Evolutionary conservation across 2,888 invertebrate species (phyloP), one percentile per base, ranked within the genome.

Genomic region (Ischnura elegans): DNA sequence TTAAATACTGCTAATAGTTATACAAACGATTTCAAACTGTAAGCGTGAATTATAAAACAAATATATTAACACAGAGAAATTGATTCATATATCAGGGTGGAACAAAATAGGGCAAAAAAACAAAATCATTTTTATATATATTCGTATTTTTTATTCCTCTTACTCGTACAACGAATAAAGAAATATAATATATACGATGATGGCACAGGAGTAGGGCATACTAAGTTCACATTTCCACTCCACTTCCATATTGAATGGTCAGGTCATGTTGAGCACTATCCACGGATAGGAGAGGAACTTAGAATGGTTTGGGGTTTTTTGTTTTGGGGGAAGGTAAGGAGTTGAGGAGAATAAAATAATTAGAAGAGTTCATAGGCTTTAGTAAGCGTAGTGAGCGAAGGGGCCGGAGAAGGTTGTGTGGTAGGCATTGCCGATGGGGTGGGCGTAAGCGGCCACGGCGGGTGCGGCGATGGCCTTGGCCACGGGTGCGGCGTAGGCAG

Each of bases 381-480:
- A 90, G 90, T 90, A 90, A 61, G 90, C 61, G 43, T 90, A 90
- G 90, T 90, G 90, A 43, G 94, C 93, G 46, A 94, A 87, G 42
- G 93, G 87, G 43, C 93, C 90, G 29, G 93, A 55, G 94, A 51
- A 84, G 90, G 93, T 66, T 25, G 93, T 47, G 90, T 94, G 87
- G 86, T 93, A 93, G 55, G 94, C 94, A 55, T 93, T 93, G 55
- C 93, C 87, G 87, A 94, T 93, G 87, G 94, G 93, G 29, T 94
- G 93, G 94, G 85, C 66, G 43, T 93, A 87, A 61, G 94, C 93
- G 47, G 86, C 47, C 66, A 95, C 95, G 93, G 95, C 94, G n/a
- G 95, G 94, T 45, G 94, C 94, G 36, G 95, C 94, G 36, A 47
- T 66, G 36, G 55, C 29, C 21, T 36, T 29, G 42, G 94, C 93